A percentile compares a stretch with the other conserved stretches of the same genome.
Evolutionary conservation across 2,113 vertebrate species (phyloP).

Genomic region (Callaeas wilsoni): DNA sequence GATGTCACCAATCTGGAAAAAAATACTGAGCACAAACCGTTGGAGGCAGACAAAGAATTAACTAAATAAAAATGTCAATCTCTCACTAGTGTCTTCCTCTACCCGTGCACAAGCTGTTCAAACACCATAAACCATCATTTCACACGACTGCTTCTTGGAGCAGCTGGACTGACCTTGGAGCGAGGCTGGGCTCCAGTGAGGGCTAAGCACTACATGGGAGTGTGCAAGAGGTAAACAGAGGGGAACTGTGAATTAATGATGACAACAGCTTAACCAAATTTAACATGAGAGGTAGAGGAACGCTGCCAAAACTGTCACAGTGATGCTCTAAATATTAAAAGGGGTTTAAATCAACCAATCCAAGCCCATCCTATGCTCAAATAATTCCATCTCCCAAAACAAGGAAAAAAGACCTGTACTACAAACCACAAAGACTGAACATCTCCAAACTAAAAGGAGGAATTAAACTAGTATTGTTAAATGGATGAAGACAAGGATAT

Average conservation of each 20-base stretch:
- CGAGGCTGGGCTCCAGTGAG: neutral
- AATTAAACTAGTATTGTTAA: neutral
- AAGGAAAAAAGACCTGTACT: neutral
- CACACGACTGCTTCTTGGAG: neutral
- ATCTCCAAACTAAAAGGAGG: neutral
- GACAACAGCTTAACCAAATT: constrained; percentile 42
- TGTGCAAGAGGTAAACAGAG: neutral
- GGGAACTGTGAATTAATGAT: constrained; percentile 24
- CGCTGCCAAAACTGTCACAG: constrained; percentile 24
- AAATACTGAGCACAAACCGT: neutral
- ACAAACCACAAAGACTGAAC: neutral
- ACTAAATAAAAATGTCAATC: neutral
- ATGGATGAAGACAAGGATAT: neutral
- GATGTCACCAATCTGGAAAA: neutral
- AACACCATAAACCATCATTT: neutral
- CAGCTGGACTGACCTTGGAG: neutral
- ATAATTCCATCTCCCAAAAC: neutral
- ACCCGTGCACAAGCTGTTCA: neutral
- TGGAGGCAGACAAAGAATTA: neutral
- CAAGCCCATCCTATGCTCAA: neutral
- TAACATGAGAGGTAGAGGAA: neutral
- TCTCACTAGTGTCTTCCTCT: neutral
- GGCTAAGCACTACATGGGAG: neutral
- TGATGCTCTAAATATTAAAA: neutral
- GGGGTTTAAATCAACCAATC: neutral